Evolutionary conservation across 2,888 invertebrate genomes (phyloP).

Genomic region (Matsumyia berberina): DNA sequence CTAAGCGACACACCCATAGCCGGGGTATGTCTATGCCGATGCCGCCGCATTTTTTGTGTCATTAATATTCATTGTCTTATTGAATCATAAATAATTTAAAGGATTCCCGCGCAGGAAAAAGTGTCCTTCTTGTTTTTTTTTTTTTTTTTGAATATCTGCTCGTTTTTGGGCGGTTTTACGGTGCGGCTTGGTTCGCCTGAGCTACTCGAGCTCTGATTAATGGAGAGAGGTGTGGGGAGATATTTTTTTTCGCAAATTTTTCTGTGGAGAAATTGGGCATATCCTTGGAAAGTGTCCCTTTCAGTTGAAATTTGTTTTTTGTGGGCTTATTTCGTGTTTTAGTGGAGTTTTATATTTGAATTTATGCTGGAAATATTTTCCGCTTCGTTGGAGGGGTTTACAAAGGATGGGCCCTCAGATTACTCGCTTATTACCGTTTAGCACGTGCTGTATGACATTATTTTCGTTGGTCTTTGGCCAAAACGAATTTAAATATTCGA

Average conservation of each 20-base stretch:
- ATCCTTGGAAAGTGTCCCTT: slow-evolving; percentile 3
- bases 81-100: slow-evolving; percentile 64
- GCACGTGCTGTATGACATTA: slow-evolving; percentile 21
- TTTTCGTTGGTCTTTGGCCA: background rate
- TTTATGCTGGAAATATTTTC: slow-evolving; percentile 20
- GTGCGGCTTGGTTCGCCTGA: background rate
- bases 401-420: slow-evolving; percentile 13
- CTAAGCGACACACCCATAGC: slow-evolving; percentile 27
- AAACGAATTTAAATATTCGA: slow-evolving; percentile 13
- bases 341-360: slow-evolving; percentile 36
- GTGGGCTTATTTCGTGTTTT: slow-evolving; percentile 11
- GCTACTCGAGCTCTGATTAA: slow-evolving; percentile 34
- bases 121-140: slow-evolving; percentile 18
- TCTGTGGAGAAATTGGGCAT: background rate
- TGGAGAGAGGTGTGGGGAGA: background rate
- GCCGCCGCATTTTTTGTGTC: slow-evolving; percentile 28
- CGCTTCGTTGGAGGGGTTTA: background rate
- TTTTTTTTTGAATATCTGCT: slow-evolving; percentile 11
- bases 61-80: slow-evolving; percentile 65
- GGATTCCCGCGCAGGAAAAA: slow-evolving; percentile 24
- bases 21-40: slow-evolving; percentile 20
- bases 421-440: slow-evolving; percentile 23
- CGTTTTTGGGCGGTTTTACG: slow-evolving; percentile 2
- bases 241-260: background rate
- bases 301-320: slow-evolving; percentile 4